Percentiles rank a stretch among this genome's conserved stretches.
Conservation (phyloP, 2,888 invertebrate species). For the Drosophila paranaensis region DNA sequence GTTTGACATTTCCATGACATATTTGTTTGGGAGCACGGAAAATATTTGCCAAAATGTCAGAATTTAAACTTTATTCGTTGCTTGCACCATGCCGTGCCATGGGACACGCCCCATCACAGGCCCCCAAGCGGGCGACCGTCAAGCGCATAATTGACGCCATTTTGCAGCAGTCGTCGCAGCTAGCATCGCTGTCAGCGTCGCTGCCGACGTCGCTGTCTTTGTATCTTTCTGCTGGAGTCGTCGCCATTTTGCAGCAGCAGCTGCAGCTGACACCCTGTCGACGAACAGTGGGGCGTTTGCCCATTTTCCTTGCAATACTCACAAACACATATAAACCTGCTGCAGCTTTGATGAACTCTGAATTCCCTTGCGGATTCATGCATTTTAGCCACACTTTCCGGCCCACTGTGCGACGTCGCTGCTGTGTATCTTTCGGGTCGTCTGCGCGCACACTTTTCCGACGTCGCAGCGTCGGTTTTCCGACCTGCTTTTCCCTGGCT, state of each 20-base stretch:
- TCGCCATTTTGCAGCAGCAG: conserved; percentile 6
- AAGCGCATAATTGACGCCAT: conserved; percentile 74
- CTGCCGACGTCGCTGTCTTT: conserved; percentile 8
- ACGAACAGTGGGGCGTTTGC: neutral
- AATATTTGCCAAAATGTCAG: conserved; percentile 81
- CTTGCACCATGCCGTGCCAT: conserved; percentile 74
- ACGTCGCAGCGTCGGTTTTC: conserved; percentile 29
- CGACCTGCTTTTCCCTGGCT: conserved; percentile 36
- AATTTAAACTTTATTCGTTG: conserved; percentile 74
- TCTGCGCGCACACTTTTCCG: conserved; percentile 68
- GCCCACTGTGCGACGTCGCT: conserved; percentile 9
- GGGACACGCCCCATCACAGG: conserved; percentile 58
- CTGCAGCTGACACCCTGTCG: neutral
- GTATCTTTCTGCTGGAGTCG: conserved; percentile 1
- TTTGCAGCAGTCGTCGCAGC: conserved; percentile 38
- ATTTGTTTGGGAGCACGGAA: conserved; percentile 74
- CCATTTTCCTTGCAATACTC: neutral
- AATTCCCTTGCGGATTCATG: neutral
- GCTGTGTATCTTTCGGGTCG: conserved; percentile 42
- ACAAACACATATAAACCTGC: neutral
- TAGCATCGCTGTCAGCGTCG: conserved; percentile 21
- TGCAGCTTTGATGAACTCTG: neutral
- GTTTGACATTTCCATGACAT: conserved; percentile 80
- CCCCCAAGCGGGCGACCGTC: conserved; percentile 13
- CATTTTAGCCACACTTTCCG: neutral